A percentile compares a stretch with the other conserved stretches of the same genome.
Evolutionary conservation across 2,888 invertebrate species (phyloP).

Genomic region (Zygothrica quintamaculata): DNA sequence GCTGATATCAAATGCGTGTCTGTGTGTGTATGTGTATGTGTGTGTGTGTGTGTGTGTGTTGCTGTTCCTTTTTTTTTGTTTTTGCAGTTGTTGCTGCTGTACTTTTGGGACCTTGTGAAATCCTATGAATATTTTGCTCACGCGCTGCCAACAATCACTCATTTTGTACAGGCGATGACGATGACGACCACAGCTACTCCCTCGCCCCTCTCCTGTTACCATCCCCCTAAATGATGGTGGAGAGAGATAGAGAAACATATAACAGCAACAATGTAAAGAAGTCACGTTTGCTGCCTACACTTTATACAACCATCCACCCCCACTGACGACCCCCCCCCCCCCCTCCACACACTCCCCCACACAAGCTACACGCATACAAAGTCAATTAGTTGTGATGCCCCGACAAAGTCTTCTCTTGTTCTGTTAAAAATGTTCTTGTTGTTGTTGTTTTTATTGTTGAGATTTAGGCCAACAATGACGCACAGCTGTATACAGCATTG

Average conservation of each 20-base stretch:
- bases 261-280: slow-evolving; percentile 44
- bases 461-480: slow-evolving; percentile 77
- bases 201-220: not conserved
- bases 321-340: not conserved
- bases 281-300: slow-evolving; percentile 60
- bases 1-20: not conserved
- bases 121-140: slow-evolving; percentile 74
- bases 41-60: not conserved
- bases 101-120: slow-evolving; percentile 37
- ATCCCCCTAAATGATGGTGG: slow-evolving; percentile 4
- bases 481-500: slow-evolving; percentile 60
- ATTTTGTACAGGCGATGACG: slow-evolving; percentile 58
- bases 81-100: not conserved
- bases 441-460: slow-evolving; percentile 37
- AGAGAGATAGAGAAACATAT: slow-evolving; percentile 5
- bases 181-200: slow-evolving; percentile 26
- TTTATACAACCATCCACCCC: not conserved
- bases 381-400: slow-evolving; percentile 75
- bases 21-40: not conserved
- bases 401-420: slow-evolving; percentile 47
- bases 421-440: slow-evolving; percentile 6
- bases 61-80: not conserved
- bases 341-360: slow-evolving; percentile 35
- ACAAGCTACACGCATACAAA: slow-evolving; percentile 59
- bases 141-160: slow-evolving; percentile 77